Evolutionary conservation across 2,113 vertebrate species (phyloP).

Genomic region (Alaudala cheleensis): DNA sequence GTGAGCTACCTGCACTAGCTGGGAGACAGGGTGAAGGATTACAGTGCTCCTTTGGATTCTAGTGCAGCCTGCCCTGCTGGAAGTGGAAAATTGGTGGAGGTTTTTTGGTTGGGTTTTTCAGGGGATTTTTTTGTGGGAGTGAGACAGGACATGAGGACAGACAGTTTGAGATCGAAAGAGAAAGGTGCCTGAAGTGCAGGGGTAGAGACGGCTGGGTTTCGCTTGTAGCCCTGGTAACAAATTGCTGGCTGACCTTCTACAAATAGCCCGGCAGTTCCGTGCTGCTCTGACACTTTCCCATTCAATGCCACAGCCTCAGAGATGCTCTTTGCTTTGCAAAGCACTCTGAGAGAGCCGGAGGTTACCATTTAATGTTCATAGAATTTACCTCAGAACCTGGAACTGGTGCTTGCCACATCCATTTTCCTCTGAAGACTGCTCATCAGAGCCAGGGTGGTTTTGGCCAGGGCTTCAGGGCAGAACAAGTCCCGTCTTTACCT

Average conservation of each 20-base stretch:
- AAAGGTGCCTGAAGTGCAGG: background rate
- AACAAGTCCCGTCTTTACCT: background rate
- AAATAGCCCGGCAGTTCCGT: background rate
- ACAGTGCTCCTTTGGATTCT: background rate
- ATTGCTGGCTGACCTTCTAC: background rate
- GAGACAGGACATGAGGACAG: too few relatives aligned
- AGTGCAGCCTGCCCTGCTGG: background rate
- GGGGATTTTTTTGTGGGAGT: accelerated
- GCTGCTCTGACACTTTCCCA: background rate
- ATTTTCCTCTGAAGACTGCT: background rate
- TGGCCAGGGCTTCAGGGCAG: background rate
- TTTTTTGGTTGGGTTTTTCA: background rate
- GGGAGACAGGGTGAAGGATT: background rate
- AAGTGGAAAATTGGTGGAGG: background rate
- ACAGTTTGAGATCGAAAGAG: background rate
- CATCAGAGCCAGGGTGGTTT: background rate
- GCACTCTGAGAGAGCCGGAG: background rate
- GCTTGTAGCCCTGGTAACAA: background rate
- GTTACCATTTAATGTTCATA: background rate
- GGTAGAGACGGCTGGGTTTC: background rate
- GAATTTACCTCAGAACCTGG: background rate
- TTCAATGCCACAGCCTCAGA: background rate
- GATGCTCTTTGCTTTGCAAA: background rate
- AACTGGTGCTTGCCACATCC: background rate
- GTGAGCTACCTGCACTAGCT: background rate